Evolutionary conservation across 1,140 invertebrate genomes (phyloP).

Genomic region (Heliconius nattereri): DNA sequence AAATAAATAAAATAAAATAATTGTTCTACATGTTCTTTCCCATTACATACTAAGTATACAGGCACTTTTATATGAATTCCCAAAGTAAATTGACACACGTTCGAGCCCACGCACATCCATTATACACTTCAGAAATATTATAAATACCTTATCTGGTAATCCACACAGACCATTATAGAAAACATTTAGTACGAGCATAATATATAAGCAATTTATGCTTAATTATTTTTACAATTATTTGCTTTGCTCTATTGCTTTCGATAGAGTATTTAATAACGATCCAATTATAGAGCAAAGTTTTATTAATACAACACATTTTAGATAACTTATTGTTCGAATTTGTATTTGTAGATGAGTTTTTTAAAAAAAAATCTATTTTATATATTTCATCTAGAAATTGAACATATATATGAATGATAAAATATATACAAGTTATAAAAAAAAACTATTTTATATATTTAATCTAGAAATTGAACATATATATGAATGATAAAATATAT

Average conservation of each 20-base stretch:
- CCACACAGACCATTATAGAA: constrained; percentile 29
- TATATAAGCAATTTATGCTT: neutral
- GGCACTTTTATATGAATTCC: constrained; percentile 26
- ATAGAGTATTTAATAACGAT: neutral
- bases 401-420: too few relatives aligned
- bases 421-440: too few relatives aligned
- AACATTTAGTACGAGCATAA: neutral
- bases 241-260: too few relatives aligned
- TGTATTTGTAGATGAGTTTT: too few relatives aligned
- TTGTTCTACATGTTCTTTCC: neutral
- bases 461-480: too few relatives aligned
- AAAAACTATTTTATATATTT: too few relatives aligned
- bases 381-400: too few relatives aligned
- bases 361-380: too few relatives aligned
- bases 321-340: too few relatives aligned
- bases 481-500: too few relatives aligned
- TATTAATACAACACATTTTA: neutral
- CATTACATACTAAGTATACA: neutral
- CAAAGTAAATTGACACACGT: constrained; percentile 72
- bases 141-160: constrained; percentile 43
- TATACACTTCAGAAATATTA: constrained; percentile 51
- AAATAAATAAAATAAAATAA: neutral
- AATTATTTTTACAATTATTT: neutral
- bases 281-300: neutral
- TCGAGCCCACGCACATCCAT: constrained; percentile 63